Conservation (phyloP, 2,888 invertebrate species). For the Melanotus villosus region DNA sequence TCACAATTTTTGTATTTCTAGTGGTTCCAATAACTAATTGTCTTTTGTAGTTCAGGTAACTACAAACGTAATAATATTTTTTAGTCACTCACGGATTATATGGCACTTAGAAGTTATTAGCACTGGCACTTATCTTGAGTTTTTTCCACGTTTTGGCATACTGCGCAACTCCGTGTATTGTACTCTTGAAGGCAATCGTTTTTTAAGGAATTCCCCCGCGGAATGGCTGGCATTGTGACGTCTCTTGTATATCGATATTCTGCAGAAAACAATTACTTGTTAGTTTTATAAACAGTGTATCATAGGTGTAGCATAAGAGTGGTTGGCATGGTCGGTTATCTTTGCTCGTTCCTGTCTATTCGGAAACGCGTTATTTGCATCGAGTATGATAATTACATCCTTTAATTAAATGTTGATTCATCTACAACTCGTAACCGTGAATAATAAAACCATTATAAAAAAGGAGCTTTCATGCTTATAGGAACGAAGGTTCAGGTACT, state of each 20-base stretch:
- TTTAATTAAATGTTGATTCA: background rate
- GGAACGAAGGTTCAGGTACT: no score
- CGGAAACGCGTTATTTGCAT: background rate
- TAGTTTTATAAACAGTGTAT: slow-evolving; percentile 25
- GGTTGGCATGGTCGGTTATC: background rate
- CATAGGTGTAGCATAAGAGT: background rate
- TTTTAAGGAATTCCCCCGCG: slow-evolving; percentile 53
- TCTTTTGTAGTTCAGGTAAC: background rate
- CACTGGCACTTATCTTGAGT: slow-evolving; percentile 26
- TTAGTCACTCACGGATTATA: slow-evolving; percentile 21
- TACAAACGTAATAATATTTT: background rate
- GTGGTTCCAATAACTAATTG: background rate
- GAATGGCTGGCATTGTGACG: slow-evolving; percentile 56
- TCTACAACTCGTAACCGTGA: no score
- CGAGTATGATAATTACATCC: background rate
- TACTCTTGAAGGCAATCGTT: slow-evolving; percentile 58
- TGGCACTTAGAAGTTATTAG: slow-evolving; percentile 20
- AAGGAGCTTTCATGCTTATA: no score
- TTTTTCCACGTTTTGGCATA: slow-evolving; percentile 51
- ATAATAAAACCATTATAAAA: no score
- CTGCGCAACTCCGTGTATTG: slow-evolving; percentile 64
- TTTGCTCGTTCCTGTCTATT: background rate
- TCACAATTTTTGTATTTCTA: background rate
- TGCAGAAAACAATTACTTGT: slow-evolving; percentile 55
- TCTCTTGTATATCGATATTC: slow-evolving; percentile 64